Conservation (phyloP, 2,888 invertebrate genomes). For the Catocala fraxini region DNA sequence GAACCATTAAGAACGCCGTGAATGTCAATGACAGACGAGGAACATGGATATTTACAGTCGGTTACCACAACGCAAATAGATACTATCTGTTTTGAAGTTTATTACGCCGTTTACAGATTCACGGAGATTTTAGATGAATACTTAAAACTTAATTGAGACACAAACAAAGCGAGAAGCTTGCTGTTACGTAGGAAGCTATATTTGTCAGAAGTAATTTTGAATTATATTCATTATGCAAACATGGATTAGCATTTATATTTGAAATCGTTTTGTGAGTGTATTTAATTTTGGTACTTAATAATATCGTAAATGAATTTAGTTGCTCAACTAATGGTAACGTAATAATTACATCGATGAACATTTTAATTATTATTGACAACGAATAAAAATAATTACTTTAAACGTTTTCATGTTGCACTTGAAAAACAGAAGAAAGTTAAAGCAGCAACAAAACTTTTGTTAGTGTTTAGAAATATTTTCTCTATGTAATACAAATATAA, state of each 20-base stretch:
- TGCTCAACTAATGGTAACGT: no score
- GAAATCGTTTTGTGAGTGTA: neutral
- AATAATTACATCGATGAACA: no score
- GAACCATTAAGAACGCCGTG: conserved; percentile 69
- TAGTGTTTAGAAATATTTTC: no score
- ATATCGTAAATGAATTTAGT: neutral
- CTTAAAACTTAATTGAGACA: conserved; percentile 33
- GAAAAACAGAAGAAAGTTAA: no score
- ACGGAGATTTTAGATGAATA: conserved; percentile 34
- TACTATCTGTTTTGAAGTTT: conserved; percentile 58
- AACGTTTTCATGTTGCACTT: no score
- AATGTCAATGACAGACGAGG: conserved; percentile 68
- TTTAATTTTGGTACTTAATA: neutral
- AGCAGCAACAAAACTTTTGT: no score
- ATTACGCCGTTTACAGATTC: conserved; percentile 51
- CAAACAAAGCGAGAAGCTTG: neutral
- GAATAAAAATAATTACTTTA: no score
- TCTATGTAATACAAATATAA: no score
- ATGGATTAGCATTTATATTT: neutral
- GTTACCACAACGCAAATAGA: conserved; percentile 56
- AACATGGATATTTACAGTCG: conserved; percentile 63
- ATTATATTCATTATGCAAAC: neutral
- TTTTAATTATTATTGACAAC: no score
- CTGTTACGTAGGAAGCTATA: neutral
- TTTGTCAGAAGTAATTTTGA: conserved; percentile 9